Conservation (phyloP, 2,797 vertebrate genomes). For the Anguilla megastoma region DNA sequence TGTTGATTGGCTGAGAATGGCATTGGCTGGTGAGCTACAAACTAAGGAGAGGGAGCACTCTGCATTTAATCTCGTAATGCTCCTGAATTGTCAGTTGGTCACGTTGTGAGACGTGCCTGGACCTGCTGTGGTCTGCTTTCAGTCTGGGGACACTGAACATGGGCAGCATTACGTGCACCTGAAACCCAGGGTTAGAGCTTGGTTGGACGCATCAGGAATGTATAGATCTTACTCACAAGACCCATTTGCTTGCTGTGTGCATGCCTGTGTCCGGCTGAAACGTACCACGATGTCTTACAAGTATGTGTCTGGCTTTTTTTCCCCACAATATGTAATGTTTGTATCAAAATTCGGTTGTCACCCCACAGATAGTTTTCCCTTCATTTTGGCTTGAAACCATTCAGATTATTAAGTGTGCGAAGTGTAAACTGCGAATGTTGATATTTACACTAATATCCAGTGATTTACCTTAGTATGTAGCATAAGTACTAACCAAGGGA, state of each 20-base stretch:
- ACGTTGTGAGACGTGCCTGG: not conserved
- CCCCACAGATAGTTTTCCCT: not conserved
- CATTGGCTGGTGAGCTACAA: not conserved
- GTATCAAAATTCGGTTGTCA: not conserved
- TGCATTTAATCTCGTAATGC: not conserved
- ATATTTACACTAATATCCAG: conserved; percentile 4
- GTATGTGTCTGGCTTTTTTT: not conserved
- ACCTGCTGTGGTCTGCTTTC: not conserved
- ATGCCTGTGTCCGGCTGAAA: not conserved
- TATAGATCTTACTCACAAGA: not conserved
- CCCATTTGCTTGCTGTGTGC: not conserved
- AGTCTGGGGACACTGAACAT: not conserved
- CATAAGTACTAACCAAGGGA: not conserved
- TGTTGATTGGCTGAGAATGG: not conserved
- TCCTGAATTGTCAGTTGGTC: not conserved
- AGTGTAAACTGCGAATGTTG: not conserved
- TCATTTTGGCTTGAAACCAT: conserved; percentile 22
- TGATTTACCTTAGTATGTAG: not conserved
- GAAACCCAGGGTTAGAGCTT: not conserved
- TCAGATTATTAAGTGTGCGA: conserved; percentile 23
- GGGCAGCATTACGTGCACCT: not conserved
- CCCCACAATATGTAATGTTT: not conserved
- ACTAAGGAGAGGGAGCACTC: not conserved
- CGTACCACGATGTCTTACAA: not conserved
- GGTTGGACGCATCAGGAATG: not conserved